Conservation (phyloP, 2,113 vertebrate genomes). For the Monopterus albus region DNA sequence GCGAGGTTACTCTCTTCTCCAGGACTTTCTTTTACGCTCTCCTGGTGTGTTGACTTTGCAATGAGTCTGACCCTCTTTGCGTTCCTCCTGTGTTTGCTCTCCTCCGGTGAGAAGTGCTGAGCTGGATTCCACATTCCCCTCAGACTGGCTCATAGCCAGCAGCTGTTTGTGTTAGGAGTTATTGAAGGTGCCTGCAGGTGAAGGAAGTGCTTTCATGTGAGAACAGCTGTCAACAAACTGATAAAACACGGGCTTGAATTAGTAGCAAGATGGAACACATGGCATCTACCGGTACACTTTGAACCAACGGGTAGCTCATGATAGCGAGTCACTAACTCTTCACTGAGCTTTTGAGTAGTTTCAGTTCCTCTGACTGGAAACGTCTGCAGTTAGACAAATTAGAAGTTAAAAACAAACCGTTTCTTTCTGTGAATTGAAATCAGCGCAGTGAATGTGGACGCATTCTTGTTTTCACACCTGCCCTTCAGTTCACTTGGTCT, state of each 20-base stretch:
- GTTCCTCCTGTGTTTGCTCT: slow-evolving; percentile 65
- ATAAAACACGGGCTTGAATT: slow-evolving; percentile 40
- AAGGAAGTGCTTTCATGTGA: slow-evolving; percentile 32
- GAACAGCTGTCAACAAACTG: slow-evolving; percentile 42
- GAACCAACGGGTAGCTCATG: too few relatives aligned
- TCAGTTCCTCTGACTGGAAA: background rate
- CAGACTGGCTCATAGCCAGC: slow-evolving; percentile 59
- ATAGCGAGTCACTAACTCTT: background rate
- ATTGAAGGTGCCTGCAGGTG: slow-evolving; percentile 26
- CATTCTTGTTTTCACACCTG: background rate
- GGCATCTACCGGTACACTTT: too few relatives aligned
- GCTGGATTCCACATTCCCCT: slow-evolving; percentile 70
- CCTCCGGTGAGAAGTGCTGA: slow-evolving; percentile 61
- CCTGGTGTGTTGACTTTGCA: slow-evolving; percentile 59
- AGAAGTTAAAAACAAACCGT: background rate
- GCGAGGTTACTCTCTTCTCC: slow-evolving; percentile 68
- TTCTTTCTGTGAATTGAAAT: background rate
- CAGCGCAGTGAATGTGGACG: too few relatives aligned
- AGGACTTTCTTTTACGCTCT: slow-evolving; percentile 31
- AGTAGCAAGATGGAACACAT: slow-evolving; percentile 3
- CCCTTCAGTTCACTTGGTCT: background rate
- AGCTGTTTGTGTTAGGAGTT: slow-evolving; percentile 38
- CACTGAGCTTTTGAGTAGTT: background rate
- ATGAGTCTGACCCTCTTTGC: slow-evolving; percentile 36
- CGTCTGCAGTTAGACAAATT: background rate